Conservation (phyloP, 2,888 invertebrate species). For the Troglohyphantes excavatus region DNA sequence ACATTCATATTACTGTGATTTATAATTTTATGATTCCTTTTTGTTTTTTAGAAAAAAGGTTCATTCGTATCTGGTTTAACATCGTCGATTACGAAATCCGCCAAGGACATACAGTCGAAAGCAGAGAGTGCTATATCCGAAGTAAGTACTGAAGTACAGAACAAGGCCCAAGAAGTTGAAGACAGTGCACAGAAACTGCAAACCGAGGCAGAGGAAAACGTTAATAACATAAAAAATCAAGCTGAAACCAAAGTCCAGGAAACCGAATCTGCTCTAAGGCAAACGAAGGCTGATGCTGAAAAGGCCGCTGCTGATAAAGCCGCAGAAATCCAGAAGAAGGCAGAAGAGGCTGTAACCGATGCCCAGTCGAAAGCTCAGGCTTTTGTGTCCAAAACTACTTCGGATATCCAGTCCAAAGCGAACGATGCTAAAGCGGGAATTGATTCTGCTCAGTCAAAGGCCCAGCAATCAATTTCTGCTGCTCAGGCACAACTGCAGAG, state of each 20-base stretch:
- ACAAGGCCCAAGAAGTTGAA: constrained; percentile 43
- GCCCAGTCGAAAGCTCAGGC: constrained; percentile 43
- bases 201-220: constrained; percentile 45
- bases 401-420: constrained; percentile 50
- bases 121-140: constrained; percentile 43
- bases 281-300: constrained; percentile 51
- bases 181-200: constrained; percentile 38
- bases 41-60: constrained; percentile 59
- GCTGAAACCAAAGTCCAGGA: constrained; percentile 58
- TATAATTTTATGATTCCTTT: neutral
- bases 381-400: constrained; percentile 29
- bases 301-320: constrained; percentile 36
- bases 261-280: constrained; percentile 26
- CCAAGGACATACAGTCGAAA: constrained; percentile 58
- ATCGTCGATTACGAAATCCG: constrained; percentile 57
- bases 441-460: constrained; percentile 45
- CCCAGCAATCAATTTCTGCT: constrained; percentile 26
- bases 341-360: constrained; percentile 28
- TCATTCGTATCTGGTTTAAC: constrained; percentile 46
- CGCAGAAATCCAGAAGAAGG: constrained; percentile 46
- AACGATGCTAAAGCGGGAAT: constrained; percentile 55
- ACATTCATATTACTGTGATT: no score
- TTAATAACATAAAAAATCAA: constrained; percentile 48
- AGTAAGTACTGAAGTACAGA: constrained; percentile 57
- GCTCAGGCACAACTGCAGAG: constrained; percentile 53